Evolutionary conservation across 2,797 vertebrate genomes (phyloP), one percentile per base, ranked within the genome.

Genomic region (Manis crassicaudata): DNA sequence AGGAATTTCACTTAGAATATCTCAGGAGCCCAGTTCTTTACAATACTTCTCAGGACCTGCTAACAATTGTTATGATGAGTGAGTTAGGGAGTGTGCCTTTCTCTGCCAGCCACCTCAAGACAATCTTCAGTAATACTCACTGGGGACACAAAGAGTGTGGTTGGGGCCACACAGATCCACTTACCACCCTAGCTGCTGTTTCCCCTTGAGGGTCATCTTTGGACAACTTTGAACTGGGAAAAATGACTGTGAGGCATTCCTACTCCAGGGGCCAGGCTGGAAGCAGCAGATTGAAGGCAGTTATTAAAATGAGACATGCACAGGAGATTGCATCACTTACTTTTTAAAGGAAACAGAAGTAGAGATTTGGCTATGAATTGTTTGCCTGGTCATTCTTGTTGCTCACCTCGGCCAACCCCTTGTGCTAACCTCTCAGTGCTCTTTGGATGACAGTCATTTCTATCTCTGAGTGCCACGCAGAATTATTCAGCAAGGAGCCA

Each of bases 1-100:
- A 91, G 23, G 40, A 85, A 37, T 83, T 86, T 70, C 54, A 46
- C 54, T 91, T 65, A 60, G 94, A 88, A 72, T 84, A 40, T 37
- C 54, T 73, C 20, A 60, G 79, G 46, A 88, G 8, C 27, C 70
- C 0, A 62, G 18, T 58, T 86, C 23, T 73, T 82, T 92, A 60
- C 90, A 54, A 17, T 84, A 94, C 14, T 86, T 80, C 35, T 54
- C 5, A 52, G 70, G 29, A 40, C 23, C 72, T 43, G 32, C 50
- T 65, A 79, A 13, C 32, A 58, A 25, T 63, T 84, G n/a, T 46
- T 37, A 25, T 1, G 2, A 13, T 13, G 3, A 58, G 50, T 58
- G 46, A 83, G 43, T 94, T 50, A 88, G 32, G 60, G 32, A 70
- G 8, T 3, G 1, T 65, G 68, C 29, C 60, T 92, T 91, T 94